Evolutionary conservation across 2,797 vertebrate species (phyloP).

Genomic region (Melanotaenia boesemani): DNA sequence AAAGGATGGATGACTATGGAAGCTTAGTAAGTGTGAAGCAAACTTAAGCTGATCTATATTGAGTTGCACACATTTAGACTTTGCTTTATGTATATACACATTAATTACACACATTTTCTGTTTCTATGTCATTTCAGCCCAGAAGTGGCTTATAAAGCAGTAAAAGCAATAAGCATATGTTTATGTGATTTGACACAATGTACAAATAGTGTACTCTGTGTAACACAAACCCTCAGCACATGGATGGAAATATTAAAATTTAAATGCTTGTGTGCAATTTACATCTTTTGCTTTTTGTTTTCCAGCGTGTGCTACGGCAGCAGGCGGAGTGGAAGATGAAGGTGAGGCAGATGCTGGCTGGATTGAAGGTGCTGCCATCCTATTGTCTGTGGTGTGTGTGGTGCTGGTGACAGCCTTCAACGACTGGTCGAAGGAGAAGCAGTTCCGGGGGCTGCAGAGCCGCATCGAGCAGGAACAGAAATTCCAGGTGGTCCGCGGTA

Average conservation of each 20-base stretch:
- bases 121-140: not conserved
- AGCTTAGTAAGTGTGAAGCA: not conserved
- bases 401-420: conserved; percentile 98
- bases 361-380: conserved; percentile 98
- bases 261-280: not conserved
- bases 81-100: not conserved
- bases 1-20: not conserved
- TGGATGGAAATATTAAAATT: not conserved
- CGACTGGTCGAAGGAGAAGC: conserved; percentile 99
- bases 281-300: not conserved
- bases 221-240: not conserved
- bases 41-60: not conserved
- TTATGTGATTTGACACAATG: not conserved
- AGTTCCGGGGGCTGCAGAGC: conserved; percentile 96
- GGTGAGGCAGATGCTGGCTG: conserved; percentile 95
- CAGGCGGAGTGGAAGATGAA: conserved; percentile 78
- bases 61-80: not conserved
- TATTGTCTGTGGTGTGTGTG: conserved; percentile 95
- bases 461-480: conserved; percentile 99
- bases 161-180: no score
- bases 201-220: conserved; percentile 1
- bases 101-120: not conserved
- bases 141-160: not conserved
- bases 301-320: conserved; percentile 86
- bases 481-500: conserved; percentile 92